These are phyloP conservation scores for Patella vulgata DNA, from an alignment of 1,140 invertebrate species.

Conservation along the genomic window DNA sequence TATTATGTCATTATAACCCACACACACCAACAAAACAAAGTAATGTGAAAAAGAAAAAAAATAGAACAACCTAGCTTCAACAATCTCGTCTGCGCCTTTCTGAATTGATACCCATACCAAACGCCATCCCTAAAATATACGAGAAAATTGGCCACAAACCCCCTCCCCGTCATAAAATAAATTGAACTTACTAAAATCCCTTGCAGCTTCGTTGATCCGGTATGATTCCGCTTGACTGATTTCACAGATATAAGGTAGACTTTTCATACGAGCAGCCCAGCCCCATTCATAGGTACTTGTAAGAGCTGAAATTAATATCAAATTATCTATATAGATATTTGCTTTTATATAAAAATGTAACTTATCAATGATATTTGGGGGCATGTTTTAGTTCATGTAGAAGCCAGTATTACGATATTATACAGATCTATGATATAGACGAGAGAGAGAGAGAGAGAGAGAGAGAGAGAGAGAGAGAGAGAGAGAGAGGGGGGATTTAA, in stretches of 20 bases:
- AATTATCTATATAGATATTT: neutral
- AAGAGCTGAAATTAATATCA: constrained; percentile 5
- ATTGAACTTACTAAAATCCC: constrained; percentile 51
- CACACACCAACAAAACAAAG: neutral
- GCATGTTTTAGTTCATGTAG: neutral
- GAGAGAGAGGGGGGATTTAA: neutral
- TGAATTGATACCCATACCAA: too few species aligned
- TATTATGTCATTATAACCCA: neutral
- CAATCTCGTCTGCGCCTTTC: too few species aligned
- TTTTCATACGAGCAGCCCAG: neutral
- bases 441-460: neutral
- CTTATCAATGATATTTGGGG: neutral
- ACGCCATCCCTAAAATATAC: too few species aligned
- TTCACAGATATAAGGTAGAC: constrained; percentile 51
- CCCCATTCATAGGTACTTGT: constrained; percentile 12
- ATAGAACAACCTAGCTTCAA: neutral
- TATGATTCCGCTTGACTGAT: constrained; percentile 45
- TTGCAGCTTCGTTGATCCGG: constrained; percentile 37
- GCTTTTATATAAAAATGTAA: neutral
- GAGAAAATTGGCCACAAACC: too few species aligned
- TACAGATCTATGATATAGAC: neutral
- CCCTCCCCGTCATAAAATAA: too few species aligned
- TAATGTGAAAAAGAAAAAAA: neutral
- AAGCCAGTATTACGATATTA: neutral
- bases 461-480: neutral